Evolutionary conservation across 2,113 vertebrate genomes (phyloP), one percentile per base, ranked within the genome.

Genomic region (Brachyhypopomus gauderio): DNA sequence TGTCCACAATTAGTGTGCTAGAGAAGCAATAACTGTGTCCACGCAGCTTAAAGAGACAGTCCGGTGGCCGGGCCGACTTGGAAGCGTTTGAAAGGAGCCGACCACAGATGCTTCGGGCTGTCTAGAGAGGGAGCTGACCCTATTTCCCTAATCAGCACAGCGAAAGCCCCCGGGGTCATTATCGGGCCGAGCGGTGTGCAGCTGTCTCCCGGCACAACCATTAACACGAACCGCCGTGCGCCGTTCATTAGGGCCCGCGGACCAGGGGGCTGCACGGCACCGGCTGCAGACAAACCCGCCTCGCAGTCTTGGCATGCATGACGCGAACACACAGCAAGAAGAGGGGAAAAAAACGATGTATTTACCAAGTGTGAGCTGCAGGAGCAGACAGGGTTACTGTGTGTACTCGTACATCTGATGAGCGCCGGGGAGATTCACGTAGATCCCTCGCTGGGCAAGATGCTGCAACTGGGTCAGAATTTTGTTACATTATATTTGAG

Each of bases 161-260:
- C 69, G 71, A 22, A 30, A 45, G 70, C 77, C 69, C 66, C 66
- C 25, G 52, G 69, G 77, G 77, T 79, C 77, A 79, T 72, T 71
- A 72, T 60, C 30, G 38, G 52, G 77, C 34, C 25, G 36, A 34
- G 66, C 22, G 7, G 34, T 59, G 27, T 36, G 16, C 77, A 79
- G 34, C 70, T 22, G 59, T 5, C 67, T 72, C 67, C n/a, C 7
- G 34, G 59, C 60, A 27, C 59, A 72, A 71, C 41, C 70, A 72
- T 79, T 72, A 66, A 27, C 70, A 72, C 59, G 58, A 52, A n/a
- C 34, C 41, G 25, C 56, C 71, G 69, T 72, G 56, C 60, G 67
- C 41, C 59, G 71, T 11, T 79, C 67, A 62, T 79, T 72, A 79
- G 67, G 55, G 71, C 30, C 77, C 71, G 77, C 71, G n/a, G n/a